These are phyloP conservation scores for Cyaniris semiargus DNA, from an alignment of 2,888 invertebrate genomes.

Conservation along the genomic window DNA sequence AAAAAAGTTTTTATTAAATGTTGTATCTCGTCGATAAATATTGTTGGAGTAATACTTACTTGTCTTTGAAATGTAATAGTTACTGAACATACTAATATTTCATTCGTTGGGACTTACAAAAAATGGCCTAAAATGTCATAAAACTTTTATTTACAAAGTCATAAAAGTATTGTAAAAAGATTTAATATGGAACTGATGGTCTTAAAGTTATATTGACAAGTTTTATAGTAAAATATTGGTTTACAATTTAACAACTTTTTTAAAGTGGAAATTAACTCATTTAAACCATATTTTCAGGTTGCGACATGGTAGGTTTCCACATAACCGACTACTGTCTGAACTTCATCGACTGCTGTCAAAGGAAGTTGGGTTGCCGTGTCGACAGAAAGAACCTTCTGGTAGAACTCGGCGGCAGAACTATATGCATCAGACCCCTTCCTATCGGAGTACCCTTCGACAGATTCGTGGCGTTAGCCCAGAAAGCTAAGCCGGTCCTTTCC, in stretches of 20 bases:
- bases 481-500: conserved; percentile 83
- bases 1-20: neutral
- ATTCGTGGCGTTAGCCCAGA: conserved; percentile 89
- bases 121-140: neutral
- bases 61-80: neutral
- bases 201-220: neutral
- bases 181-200: neutral
- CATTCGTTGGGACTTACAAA: no score
- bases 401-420: conserved; percentile 92
- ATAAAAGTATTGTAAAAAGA: neutral
- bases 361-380: conserved; percentile 92
- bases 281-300: conserved; percentile 75
- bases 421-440: conserved; percentile 90
- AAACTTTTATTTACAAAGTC: neutral
- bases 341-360: conserved; percentile 94
- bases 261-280: neutral
- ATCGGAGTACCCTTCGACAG: conserved; percentile 94
- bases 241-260: neutral
- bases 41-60: neutral
- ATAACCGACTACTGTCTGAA: conserved; percentile 94
- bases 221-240: neutral
- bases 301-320: conserved; percentile 96
- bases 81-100: no score
- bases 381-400: conserved; percentile 92
- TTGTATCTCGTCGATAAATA: neutral